These are phyloP conservation scores for Achlya flavicornis DNA, from an alignment of 2,888 invertebrate genomes.

Conservation along the genomic window DNA sequence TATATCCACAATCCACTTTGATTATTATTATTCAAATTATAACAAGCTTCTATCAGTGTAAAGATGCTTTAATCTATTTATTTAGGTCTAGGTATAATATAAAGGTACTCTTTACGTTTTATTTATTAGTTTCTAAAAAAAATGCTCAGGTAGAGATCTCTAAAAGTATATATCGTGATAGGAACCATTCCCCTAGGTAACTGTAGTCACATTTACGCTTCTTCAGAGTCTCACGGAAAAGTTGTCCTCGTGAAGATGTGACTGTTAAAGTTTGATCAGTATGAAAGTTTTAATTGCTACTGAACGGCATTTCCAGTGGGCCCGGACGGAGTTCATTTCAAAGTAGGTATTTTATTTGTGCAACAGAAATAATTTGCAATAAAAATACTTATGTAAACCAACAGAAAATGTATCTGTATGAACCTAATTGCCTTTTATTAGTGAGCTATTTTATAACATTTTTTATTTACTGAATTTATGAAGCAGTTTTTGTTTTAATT, in stretches of 20 bases:
- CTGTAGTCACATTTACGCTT: slow-evolving; percentile 55
- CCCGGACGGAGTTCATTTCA: slow-evolving; percentile 51
- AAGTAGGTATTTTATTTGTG: slow-evolving; percentile 63
- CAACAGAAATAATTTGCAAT: slow-evolving; percentile 48
- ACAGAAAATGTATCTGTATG: slow-evolving; percentile 12
- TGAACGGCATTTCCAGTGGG: slow-evolving; percentile 68
- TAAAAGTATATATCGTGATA: slow-evolving; percentile 40
- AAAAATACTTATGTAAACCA: slow-evolving; percentile 36
- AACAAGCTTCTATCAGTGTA: too few species aligned
- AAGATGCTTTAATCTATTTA: neutral
- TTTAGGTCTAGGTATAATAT: neutral
- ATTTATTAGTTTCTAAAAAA: too few species aligned
- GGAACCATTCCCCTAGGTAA: slow-evolving; percentile 43
- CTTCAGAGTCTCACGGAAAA: slow-evolving; percentile 50
- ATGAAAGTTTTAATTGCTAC: slow-evolving; percentile 78
- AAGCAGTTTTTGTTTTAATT: too few species aligned
- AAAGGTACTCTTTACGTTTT: too few species aligned
- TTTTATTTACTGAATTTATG: too few species aligned
- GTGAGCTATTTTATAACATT: too few species aligned
- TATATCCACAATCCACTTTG: neutral
- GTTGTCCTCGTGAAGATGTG: slow-evolving; percentile 63
- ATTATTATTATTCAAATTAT: too few species aligned
- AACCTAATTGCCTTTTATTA: neutral
- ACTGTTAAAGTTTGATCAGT: slow-evolving; percentile 77
- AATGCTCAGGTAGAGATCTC: slow-evolving; percentile 13